Evolutionary conservation across 2,888 invertebrate genomes (phyloP).

Genomic region (Aspidiotus destructor): DNA sequence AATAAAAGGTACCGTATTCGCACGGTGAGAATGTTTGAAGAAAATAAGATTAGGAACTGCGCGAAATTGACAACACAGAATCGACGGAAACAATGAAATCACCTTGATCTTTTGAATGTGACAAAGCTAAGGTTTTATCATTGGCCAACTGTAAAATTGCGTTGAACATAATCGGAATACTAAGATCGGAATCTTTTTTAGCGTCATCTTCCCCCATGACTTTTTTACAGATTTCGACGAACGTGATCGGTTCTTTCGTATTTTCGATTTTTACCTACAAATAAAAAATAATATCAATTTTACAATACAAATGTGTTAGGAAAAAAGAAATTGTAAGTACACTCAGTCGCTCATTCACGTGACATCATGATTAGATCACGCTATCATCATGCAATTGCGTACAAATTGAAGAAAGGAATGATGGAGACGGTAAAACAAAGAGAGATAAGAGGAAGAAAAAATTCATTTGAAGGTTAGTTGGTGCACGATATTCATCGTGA

Average conservation of each 20-base stretch:
- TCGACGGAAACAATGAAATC: slow-evolving; percentile 11
- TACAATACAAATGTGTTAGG: background rate
- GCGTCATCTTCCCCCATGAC: slow-evolving; percentile 9
- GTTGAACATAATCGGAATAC: slow-evolving; percentile 20
- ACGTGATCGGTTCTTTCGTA: background rate
- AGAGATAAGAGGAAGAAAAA: no score
- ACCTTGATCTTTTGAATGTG: slow-evolving; percentile 1
- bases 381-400: no score
- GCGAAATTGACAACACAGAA: no score
- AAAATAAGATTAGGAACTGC: no score
- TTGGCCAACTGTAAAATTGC: slow-evolving; percentile 27
- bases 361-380: no score
- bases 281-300: background rate
- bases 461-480: no score
- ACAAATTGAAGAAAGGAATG: no score
- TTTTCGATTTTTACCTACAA: background rate
- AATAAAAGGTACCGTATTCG: background rate
- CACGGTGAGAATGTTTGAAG: no score
- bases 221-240: slow-evolving; percentile 13
- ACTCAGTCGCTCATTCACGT: background rate
- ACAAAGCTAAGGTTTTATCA: slow-evolving; percentile 16
- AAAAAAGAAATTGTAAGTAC: background rate
- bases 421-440: no score
- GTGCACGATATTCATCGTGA: no score
- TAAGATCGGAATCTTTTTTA: background rate